Evolutionary conservation across 2,888 invertebrate genomes (phyloP), one percentile per base, ranked within the genome.

Genomic region (Phyllotreta striolata): DNA sequence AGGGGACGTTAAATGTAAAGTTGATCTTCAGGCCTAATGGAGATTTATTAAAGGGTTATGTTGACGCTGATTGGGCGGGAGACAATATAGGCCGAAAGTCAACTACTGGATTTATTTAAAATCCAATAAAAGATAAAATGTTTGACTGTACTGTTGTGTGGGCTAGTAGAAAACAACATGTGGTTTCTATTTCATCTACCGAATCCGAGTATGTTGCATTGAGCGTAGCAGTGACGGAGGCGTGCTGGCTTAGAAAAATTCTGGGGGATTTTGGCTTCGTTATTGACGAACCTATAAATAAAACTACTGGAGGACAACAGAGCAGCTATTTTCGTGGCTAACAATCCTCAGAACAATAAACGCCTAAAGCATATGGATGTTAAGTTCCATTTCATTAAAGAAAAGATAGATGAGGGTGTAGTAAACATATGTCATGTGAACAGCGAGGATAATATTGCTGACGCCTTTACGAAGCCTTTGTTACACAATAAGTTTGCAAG

Each of bases 11-110:
- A 3, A 37, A 66, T 47, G 37, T 62, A 12, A 64, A 38, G 38
- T 56, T 66, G 39, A 13, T 64, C 8, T 44, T 56, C 46, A 62
- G 39, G 24, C 35, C 40, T 56, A n/a, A 54, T 47, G 14, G 44
- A 41, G 38, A 35, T 37, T 37, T 51, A 24, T 34, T 66, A 34
- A 14, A 13, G 12, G 64, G 66, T 12, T 66, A 44, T 64, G 66
- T 60, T 14, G 66, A 66, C 39, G 55, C 64, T 41, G 63, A 66
- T 43, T 66, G 66, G 66, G 66, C 59, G 43, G 40, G 66, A 54
- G 52, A 56, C 41, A 10, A 9, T 37, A 38, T 52, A 58, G 39
- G 55, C 54, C 5, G 44, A 6, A 43, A 43, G 44, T 43, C 44
- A 4, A 43, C n/a, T 4, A 43, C 44, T 12, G 44, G 44, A 6